Percentiles rank a stretch among this genome's conserved stretches.
Evolutionary conservation across 2,888 invertebrate genomes (phyloP).

Genomic region (Spisula subtruncata): DNA sequence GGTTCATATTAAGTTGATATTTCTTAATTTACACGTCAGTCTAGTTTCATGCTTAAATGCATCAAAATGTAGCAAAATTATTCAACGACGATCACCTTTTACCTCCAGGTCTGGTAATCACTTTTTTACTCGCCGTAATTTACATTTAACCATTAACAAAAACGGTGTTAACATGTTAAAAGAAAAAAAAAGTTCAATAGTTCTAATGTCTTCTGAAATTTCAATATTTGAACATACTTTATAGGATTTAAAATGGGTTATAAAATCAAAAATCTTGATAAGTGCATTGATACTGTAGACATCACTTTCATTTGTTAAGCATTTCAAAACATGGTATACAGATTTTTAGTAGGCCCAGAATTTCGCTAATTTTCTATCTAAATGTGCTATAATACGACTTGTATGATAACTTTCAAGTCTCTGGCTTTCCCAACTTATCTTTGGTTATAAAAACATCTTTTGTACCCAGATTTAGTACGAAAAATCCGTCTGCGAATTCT

Average conservation of each 20-base stretch:
- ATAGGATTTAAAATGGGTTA: background rate
- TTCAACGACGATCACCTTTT: too few relatives aligned
- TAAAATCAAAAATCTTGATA: background rate
- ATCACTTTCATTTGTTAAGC: background rate
- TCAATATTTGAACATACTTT: background rate
- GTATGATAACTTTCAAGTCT: background rate
- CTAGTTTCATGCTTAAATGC: too few relatives aligned
- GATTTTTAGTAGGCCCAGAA: background rate
- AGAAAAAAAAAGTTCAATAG: background rate
- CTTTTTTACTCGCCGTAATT: background rate
- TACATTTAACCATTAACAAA: background rate
- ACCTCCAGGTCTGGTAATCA: too few relatives aligned
- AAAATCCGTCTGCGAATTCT: background rate
- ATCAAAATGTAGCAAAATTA: too few relatives aligned
- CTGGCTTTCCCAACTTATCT: background rate
- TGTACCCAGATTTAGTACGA: background rate
- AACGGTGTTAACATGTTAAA: background rate
- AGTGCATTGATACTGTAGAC: background rate
- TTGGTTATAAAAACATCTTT: background rate
- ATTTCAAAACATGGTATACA: background rate
- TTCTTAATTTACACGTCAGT: too few relatives aligned
- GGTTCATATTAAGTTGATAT: too few relatives aligned
- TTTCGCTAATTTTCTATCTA: background rate
- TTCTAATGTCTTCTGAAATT: background rate
- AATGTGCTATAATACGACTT: background rate